Conservation (phyloP, 2,888 invertebrate species). For the Pristionchus mayeri region DNA sequence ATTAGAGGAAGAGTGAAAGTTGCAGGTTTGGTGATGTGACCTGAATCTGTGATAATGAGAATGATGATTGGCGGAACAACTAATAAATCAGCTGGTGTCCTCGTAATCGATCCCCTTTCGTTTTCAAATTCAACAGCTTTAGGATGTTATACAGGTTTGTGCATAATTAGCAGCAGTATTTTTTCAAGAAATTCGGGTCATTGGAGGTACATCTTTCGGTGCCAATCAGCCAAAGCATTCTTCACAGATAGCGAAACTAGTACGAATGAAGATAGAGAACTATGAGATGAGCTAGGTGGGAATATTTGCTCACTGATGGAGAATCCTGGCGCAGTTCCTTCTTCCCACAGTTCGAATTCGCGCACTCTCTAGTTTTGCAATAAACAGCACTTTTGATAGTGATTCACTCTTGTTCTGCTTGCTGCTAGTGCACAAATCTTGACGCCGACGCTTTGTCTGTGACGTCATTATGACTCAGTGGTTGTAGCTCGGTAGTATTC, state of each 20-base stretch:
- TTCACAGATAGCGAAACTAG: neutral
- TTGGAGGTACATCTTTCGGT: too few relatives aligned
- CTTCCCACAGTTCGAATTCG: conserved; percentile 26
- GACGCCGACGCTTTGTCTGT: neutral
- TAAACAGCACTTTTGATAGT: conserved; percentile 3
- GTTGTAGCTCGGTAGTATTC: conserved; percentile 28
- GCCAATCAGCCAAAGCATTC: neutral
- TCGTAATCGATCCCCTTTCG: neutral
- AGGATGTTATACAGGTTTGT: conserved; percentile 29
- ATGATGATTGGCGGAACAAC: conserved; percentile 20
- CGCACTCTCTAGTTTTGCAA: neutral
- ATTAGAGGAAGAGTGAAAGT: neutral
- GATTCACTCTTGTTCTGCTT: neutral
- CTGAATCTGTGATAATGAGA: neutral
- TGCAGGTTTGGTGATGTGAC: conserved; percentile 15
- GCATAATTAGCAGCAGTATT: too few relatives aligned
- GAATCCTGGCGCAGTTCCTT: neutral
- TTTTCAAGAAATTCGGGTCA: too few relatives aligned
- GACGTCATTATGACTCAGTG: neutral
- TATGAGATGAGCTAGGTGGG: conserved; percentile 26
- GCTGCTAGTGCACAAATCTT: neutral
- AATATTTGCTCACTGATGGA: conserved; percentile 31
- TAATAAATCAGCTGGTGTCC: neutral
- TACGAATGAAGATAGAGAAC: conserved; percentile 14
- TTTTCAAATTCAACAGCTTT: too few relatives aligned